Conservation (phyloP, 2,113 vertebrate genomes). For the Entomyzon cyanotis region DNA sequence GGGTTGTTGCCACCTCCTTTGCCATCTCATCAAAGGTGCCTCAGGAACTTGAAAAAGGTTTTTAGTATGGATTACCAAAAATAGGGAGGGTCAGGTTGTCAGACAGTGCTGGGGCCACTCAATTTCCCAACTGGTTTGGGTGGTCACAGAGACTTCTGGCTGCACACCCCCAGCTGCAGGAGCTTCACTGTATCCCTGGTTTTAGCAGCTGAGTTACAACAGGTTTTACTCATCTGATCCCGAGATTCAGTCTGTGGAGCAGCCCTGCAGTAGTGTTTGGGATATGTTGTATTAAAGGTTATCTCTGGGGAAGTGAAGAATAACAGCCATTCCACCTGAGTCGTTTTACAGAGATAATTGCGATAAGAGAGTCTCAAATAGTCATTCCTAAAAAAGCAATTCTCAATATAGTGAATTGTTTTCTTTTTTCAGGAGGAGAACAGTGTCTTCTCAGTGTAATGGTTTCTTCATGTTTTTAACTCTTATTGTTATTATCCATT, state of each 20-base stretch:
- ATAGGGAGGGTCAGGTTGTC: not conserved
- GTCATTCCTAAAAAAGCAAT: conserved; percentile 54
- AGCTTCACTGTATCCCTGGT: not conserved
- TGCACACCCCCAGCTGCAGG: not conserved
- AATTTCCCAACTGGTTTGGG: not conserved
- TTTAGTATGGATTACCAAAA: not conserved
- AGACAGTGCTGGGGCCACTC: not conserved
- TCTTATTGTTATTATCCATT: conserved; percentile 60
- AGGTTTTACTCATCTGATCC: not conserved
- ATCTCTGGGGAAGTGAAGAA: conserved; percentile 34
- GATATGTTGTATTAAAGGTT: conserved; percentile 4
- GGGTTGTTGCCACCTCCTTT: not conserved
- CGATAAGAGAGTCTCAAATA: conserved; percentile 5
- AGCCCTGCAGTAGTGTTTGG: not conserved
- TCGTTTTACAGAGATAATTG: conserved; percentile 15
- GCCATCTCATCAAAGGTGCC: not conserved
- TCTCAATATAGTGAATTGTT: conserved; percentile 33
- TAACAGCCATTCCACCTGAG: conserved; percentile 8
- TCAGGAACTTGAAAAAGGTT: not conserved
- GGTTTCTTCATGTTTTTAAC: conserved; percentile 54
- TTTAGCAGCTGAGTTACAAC: not conserved
- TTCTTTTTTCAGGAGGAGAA: not conserved
- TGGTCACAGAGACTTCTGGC: not conserved
- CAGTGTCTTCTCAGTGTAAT: conserved; percentile 11
- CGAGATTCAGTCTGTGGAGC: not conserved